Evolutionary conservation across 2,113 vertebrate genomes (phyloP), one percentile per base, ranked within the genome.

Genomic region (Cebidichthys violaceus): DNA sequence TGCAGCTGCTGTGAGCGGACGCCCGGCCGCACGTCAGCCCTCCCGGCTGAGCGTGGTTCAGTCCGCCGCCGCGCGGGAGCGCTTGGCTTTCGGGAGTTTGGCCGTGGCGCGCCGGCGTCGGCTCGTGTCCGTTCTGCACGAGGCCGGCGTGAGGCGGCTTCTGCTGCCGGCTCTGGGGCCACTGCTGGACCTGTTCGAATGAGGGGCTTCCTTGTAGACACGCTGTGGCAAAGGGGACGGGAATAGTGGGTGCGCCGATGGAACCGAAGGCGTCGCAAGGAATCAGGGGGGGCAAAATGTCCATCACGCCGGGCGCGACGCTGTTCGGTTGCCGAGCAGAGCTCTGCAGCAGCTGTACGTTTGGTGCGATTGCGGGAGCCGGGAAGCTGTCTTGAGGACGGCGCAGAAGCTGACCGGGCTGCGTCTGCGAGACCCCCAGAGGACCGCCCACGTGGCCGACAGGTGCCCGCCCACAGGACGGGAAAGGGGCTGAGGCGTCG

Each of bases 101-200:
- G 43, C 70, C 75, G 0, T 43, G 39, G 5, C 79, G 45, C 6
- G 3, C 18, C 2, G 77, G 65, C n/a, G 65, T 50, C 17, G 15
- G 31, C 11, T 61, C 47, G 2, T 88, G 84, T 70, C 83, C 83
- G 22, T 86, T 92, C 27, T 87, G 94, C 73, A 73, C 4, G 35
- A 75, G 13, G 71, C 60, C 54, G 17, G 37, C 7, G 5, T 62
- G 67, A 20, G 80, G 65, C 77, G 81, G 81, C 24, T 35, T 71
- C 65, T 83, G 83, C 71, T 77, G 75, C 75, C 89, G 89, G 55
- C 29, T 71, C 68, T 85, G 84, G 0, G 73, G 79, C 86, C 87
- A 89, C 79, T 77, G 89, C 71, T 81, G 79, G 2, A 67, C 27
- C 20, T 65, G 70, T 6, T 80, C 66, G 24, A 86, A 64, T 6